These are phyloP conservation scores for Oscheius sp. DNA, from an alignment of 2,888 invertebrate genomes.

Conservation along the genomic window DNA sequence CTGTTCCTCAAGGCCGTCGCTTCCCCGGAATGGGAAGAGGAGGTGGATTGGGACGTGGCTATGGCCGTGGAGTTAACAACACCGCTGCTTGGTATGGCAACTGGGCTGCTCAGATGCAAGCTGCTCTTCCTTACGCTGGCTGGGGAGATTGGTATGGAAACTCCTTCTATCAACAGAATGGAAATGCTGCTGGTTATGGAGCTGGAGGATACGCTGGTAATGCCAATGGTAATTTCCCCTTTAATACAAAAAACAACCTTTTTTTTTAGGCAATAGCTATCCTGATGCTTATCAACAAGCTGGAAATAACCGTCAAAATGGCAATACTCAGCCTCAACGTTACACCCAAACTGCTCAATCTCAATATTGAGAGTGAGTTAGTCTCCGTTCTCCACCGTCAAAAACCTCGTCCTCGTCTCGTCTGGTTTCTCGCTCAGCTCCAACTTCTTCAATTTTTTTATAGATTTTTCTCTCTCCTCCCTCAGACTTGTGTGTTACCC, in stretches of 20 bases:
- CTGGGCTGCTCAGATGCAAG: constrained; percentile 49
- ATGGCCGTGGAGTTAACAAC: constrained; percentile 48
- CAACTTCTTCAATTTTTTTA: constrained; percentile 17
- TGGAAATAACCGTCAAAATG: constrained; percentile 37
- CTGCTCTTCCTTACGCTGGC: constrained; percentile 58
- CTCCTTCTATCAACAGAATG: constrained; percentile 44
- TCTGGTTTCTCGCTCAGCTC: constrained; percentile 30
- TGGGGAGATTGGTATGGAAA: constrained; percentile 61
- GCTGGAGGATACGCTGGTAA: constrained; percentile 32
- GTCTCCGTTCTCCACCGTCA: constrained; percentile 39
- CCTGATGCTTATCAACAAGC: constrained; percentile 44
- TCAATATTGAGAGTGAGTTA: constrained; percentile 42
- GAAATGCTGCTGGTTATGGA: constrained; percentile 38
- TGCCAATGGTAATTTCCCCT: constrained; percentile 2
- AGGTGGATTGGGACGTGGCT: constrained; percentile 38
- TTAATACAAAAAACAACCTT: not conserved
- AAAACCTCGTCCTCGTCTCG: constrained; percentile 38
- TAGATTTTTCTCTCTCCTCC: constrained; percentile 8
- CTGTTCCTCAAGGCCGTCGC: constrained; percentile 67
- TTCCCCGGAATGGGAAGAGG: constrained; percentile 43
- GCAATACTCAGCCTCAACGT: constrained; percentile 36
- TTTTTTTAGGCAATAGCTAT: constrained; percentile 34
- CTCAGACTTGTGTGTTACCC: constrained; percentile 26
- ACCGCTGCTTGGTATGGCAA: constrained; percentile 44
- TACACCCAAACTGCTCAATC: constrained; percentile 49